phyloP scores from a whole-genome alignment of 2,888 invertebrate genomes.

The Aquatica leii region DNA sequence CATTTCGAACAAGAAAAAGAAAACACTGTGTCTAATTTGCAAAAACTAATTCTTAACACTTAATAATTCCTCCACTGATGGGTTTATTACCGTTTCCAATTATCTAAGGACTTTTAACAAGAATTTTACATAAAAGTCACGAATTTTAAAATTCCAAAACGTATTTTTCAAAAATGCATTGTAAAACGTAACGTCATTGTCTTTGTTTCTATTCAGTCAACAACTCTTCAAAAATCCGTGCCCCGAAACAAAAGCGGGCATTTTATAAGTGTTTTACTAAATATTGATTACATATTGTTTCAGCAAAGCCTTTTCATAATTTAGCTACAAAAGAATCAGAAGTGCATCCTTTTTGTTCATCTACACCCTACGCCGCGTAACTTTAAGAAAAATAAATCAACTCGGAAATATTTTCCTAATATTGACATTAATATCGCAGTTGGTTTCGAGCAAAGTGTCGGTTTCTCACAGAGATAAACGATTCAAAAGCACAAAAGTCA shows the following conservation, averaged over 20 bases:
- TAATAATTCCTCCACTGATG: conserved; percentile 26
- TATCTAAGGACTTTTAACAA: neutral
- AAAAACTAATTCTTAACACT: neutral
- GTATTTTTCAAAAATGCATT: neutral
- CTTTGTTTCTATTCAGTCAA: conserved; percentile 31
- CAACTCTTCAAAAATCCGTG: conserved; percentile 30
- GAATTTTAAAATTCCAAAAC: neutral
- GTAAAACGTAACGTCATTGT: conserved; percentile 22
- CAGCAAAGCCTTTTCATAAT: conserved; percentile 26
- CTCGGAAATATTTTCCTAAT: conserved; percentile 26
- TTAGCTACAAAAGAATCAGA: conserved; percentile 12
- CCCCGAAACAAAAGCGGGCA: conserved; percentile 29
- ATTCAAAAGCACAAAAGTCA: conserved; percentile 32
- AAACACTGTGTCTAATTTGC: conserved; percentile 11
- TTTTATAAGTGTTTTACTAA: conserved; percentile 35
- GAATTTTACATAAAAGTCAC: neutral
- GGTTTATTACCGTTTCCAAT: conserved; percentile 23
- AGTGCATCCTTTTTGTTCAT: conserved; percentile 12
- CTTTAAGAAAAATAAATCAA: conserved; percentile 13
- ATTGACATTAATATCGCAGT: conserved; percentile 28
- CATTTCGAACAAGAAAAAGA: neutral
- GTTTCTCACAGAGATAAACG: conserved; percentile 22
- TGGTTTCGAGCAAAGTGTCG: conserved; percentile 21
- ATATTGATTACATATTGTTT: conserved; percentile 37
- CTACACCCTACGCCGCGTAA: too few relatives aligned